Evolutionary conservation across 2,113 vertebrate species (phyloP), one percentile per base, ranked within the genome.

Genomic region (Loxodonta africana): DNA sequence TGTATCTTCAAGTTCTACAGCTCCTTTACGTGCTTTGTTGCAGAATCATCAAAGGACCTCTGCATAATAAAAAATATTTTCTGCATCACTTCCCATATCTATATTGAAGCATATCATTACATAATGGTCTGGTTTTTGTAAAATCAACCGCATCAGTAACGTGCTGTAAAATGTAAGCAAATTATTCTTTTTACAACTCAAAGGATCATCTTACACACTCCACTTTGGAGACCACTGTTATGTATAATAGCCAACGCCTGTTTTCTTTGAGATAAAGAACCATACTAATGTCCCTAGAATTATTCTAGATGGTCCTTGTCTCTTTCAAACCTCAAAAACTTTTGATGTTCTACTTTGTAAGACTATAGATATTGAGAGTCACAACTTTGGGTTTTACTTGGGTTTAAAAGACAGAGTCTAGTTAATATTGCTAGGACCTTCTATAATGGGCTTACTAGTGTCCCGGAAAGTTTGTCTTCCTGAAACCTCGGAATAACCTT

Each of bases 1-100:
- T 78, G 51, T 33, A 69, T 86, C 51, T 69, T 88, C 57, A 81
- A 92, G 30, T 84, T 91, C n/a, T 90, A 88, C 17, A 91, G 12
- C 30, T 74, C 30, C 12, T 67, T 78, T 87, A 97, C 93, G 33
- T 74, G 84, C 73, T 84, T 85, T 62, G 2, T 85, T 60, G 88
- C 8, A 57, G 28, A 21, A 73, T 93, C 94, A 88, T 93, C 23
- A 95, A 96, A 91, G 53, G 82, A 84, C 0, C 14, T 82, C 65
- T 76, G 3, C 9, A 67, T 78, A 83, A 60, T 25, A 41, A 44
- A 95, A 74, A 90, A 51, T 78, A 80, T n/a, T 80, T 94, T 94
- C n/a, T 95, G 60, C 44, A 17, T 94, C 57, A 94, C 18, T 80
- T 12, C 21, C 5, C 21, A 60, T 81, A 71, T 53, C 10, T 76